Conservation (phyloP, 30 jellyfish, hydroid and myxozoan species). For the Hydractinia symbiolongicarpus region DNA sequence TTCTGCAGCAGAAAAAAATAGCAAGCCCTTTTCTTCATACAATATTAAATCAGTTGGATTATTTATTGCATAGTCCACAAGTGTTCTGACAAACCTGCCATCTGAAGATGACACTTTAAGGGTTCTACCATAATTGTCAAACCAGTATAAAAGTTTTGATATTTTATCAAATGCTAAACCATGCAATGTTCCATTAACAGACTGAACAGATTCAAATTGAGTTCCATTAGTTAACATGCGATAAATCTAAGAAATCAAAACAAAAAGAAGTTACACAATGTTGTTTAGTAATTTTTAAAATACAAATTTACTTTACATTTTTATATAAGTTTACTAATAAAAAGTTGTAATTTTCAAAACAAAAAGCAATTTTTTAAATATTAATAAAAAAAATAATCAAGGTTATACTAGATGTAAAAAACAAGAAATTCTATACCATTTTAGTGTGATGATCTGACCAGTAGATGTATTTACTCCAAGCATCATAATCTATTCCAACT, state of each 20-base stretch:
- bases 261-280: no score
- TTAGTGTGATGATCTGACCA: constrained; percentile 30
- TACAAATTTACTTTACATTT: no score
- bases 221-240: constrained; percentile 16
- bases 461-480: background rate
- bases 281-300: no score
- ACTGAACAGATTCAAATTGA: background rate
- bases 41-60: constrained; percentile 56
- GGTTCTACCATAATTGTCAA: background rate
- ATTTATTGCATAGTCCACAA: constrained; percentile 17
- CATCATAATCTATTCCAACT: constrained; percentile 24
- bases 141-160: constrained; percentile 10
- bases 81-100: background rate
- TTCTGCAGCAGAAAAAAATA: constrained; percentile 20
- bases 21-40: constrained; percentile 66
- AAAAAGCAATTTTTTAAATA: no score
- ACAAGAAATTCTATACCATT: constrained; percentile 1
- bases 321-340: no score
- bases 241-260: constrained; percentile 8
- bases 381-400: no score
- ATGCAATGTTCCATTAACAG: background rate
- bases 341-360: no score
- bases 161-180: constrained; percentile 12
- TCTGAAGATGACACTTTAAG: constrained; percentile 7
- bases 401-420: background rate